phyloP scores from a whole-genome alignment of 2,113 vertebrate genomes.

The Myrmophylax atrothorax region DNA sequence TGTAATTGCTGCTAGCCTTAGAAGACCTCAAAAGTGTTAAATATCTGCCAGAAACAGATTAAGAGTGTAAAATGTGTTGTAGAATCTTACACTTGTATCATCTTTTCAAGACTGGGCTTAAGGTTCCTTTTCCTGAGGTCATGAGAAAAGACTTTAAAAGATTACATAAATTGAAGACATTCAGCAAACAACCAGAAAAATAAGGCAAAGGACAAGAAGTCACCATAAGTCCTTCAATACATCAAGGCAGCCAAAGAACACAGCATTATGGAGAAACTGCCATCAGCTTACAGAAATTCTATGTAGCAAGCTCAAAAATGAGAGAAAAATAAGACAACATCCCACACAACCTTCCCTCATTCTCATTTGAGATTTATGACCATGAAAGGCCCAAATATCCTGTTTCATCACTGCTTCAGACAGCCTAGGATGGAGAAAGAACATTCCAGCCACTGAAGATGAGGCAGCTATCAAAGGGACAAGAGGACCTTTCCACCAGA shows the following conservation, averaged over 20 bases:
- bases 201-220: neutral
- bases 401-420: neutral
- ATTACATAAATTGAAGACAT: neutral
- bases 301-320: neutral
- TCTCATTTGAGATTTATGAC: neutral
- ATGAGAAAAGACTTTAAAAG: neutral
- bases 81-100: neutral
- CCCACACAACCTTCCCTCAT: neutral
- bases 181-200: neutral
- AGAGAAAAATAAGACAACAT: neutral
- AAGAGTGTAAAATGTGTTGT: neutral
- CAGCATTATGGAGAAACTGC: neutral
- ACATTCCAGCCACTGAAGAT: neutral
- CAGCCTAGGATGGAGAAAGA: neutral
- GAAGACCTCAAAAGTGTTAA: neutral
- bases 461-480: neutral
- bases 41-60: neutral
- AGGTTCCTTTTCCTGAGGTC: neutral
- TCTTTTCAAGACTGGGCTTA: neutral
- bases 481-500: neutral
- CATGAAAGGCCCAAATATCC: neutral
- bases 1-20: neutral
- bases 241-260: neutral
- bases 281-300: neutral
- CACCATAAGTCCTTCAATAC: neutral